Base-by-base conservation (phyloP, 2,797 vertebrate species). In the Myotis daubentonii region DNA sequence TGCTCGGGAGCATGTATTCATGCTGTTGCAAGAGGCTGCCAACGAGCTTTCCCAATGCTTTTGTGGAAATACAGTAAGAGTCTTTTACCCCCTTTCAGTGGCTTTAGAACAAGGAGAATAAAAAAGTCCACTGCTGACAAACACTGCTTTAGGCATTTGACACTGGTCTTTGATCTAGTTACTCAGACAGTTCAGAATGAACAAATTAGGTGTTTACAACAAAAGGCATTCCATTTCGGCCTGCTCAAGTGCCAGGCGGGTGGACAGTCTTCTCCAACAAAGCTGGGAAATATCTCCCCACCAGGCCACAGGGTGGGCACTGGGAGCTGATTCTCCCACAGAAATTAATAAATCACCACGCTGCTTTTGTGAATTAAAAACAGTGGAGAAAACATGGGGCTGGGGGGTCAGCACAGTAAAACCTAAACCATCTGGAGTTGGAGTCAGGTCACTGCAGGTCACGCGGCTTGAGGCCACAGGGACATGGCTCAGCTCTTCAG, bases 101-200 rank as follows among this genome's bases (percentile, higher is more conserved):
- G 95, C 88, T 98, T 98, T 97, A 97, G 98, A 97, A 97, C 90
- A 95, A 96, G 95, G 92, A 88, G 96, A 95, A 94, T 93, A 66
- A 86, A 97, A 97, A 97, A 96, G 95, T 66, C 79, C 97, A 94
- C 95, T 98, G 97, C 98, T 98, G 98, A 98, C 97, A 98, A 98
- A 98, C 97, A 98, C 93, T 94, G 97, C 98, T 98, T 97, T 98
- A 97, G 98, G 97, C 97, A 96, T 98, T 98, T 98, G 98, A 98
- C 98, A 98, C 95, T 96, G 91, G 93, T 97, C 98, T 98, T 98
- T 98, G 96, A 98, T 98, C 97, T 98, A 98, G 97, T 97, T 98
- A 97, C 95, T 97, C 97, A 96, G 97, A 94, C 90, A 97, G 95
- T 96, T 97, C 97, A 98, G 98, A 98, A 98, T 93, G 97, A 98